A percentile compares a stretch with the other conserved stretches of the same genome.
phyloP scores from a whole-genome alignment of 2,113 vertebrate genomes.

The Nothoprocta pentlandii region DNA sequence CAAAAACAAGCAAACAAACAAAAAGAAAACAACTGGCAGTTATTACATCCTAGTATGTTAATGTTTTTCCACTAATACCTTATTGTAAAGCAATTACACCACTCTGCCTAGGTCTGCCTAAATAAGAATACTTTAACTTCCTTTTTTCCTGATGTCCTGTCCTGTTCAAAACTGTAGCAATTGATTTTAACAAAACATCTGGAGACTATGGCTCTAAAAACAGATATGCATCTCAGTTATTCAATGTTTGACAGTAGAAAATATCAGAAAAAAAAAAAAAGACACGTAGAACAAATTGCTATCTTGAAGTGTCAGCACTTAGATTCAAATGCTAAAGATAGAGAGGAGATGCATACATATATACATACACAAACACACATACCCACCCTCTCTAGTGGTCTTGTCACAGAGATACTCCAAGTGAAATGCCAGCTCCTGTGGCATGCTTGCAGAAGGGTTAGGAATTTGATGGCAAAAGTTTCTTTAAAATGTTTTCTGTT shows the following conservation, averaged over 20 bases:
- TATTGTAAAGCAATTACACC: not conserved
- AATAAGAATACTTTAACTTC: not conserved
- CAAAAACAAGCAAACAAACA: not conserved
- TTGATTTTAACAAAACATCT: not conserved
- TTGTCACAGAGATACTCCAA: not conserved
- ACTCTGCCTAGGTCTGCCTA: not conserved
- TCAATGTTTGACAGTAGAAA: not conserved
- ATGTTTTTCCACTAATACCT: not conserved
- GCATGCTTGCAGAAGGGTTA: not conserved
- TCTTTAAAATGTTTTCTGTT: not conserved
- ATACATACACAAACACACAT: not conserved
- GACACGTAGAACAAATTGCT: not conserved
- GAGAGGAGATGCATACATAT: not conserved
- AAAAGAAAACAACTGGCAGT: not conserved
- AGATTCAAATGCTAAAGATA: not conserved
- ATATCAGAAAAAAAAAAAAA: not conserved
- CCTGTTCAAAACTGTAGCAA: not conserved
- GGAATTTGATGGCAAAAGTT: not conserved
- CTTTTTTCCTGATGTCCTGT: not conserved
- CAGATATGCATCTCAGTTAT: not conserved
- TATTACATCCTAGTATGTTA: fast-evolving
- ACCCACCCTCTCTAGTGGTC: not conserved
- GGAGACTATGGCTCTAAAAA: not conserved
- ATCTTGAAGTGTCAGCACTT: not conserved
- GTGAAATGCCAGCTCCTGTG: not conserved